A percentile compares a stretch with the other conserved stretches of the same genome.
Evolutionary conservation across 2,113 vertebrate species (phyloP).

Genomic region (Anser brachyrhynchus): DNA sequence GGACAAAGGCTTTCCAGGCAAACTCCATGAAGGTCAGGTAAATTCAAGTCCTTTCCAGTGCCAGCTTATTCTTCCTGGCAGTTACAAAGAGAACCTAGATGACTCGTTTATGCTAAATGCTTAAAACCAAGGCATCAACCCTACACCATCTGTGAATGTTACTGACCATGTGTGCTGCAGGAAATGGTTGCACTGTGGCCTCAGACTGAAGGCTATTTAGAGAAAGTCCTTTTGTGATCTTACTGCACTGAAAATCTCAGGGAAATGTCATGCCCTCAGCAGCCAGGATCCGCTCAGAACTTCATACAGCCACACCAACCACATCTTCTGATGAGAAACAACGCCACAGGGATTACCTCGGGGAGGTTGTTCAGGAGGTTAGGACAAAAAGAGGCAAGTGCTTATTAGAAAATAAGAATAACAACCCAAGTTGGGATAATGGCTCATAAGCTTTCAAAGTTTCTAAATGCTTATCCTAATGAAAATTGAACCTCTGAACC

Average conservation of each 20-base stretch:
- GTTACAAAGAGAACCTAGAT: neutral
- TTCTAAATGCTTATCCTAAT: neutral
- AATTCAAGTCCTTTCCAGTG: neutral
- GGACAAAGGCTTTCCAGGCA: neutral
- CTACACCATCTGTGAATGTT: neutral
- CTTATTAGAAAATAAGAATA: neutral
- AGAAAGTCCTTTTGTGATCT: neutral
- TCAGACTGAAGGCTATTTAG: neutral
- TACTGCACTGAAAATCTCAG: neutral
- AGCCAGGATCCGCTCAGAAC: neutral
- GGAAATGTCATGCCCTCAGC: neutral
- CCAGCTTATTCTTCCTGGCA: neutral
- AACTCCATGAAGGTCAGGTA: slow-evolving; percentile 17
- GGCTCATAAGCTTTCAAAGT: neutral
- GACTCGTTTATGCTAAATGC: neutral
- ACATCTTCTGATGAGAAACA: neutral
- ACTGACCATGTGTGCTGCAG: neutral
- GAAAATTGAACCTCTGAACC: slow-evolving; percentile 47
- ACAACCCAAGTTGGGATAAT: neutral
- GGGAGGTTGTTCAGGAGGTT: neutral
- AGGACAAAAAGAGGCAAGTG: neutral
- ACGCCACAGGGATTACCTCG: neutral
- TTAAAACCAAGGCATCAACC: slow-evolving; percentile 8
- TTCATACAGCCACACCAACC: neutral
- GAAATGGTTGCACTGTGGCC: neutral